A percentile compares a stretch with the other conserved stretches of the same genome.
These are phyloP conservation scores for Hirundo rustica DNA, from an alignment of 2,797 vertebrate genomes.

Conservation along the genomic window DNA sequence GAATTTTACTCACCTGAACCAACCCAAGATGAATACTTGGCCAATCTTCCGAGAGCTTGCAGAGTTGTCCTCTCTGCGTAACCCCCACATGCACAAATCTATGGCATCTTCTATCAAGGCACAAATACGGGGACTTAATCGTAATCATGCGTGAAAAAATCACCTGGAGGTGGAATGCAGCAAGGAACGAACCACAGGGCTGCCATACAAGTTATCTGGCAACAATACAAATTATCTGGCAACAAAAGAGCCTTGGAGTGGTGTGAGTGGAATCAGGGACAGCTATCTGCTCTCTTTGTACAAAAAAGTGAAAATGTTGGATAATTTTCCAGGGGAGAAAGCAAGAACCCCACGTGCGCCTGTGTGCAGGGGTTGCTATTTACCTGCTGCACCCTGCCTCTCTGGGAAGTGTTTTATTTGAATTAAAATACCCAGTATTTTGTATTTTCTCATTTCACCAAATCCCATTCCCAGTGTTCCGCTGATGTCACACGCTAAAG, in stretches of 20 bases:
- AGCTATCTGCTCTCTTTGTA: no score
- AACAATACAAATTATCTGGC: not conserved
- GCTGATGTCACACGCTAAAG: constrained; percentile 63
- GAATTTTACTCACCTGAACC: not conserved
- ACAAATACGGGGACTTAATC: accelerated
- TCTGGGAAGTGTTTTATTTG: constrained; percentile 54
- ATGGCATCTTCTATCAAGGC: accelerated
- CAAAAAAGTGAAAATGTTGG: no score
- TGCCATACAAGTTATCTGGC: not conserved
- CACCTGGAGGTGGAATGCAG: not conserved
- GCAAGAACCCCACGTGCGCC: no score
- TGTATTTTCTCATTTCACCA: constrained; percentile 70
- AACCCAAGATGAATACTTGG: not conserved
- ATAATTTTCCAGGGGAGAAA: no score
- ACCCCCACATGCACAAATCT: not conserved
- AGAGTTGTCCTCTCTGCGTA: not conserved
- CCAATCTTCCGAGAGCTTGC: not conserved
- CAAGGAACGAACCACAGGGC: not conserved
- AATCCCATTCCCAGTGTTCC: constrained; percentile 73
- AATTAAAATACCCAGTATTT: constrained; percentile 66
- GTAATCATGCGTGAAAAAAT: accelerated
- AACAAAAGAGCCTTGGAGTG: not conserved
- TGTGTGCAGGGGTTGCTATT: not conserved
- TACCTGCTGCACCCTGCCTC: constrained; percentile 62
- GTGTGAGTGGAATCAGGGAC: no score